phyloP scores from a whole-genome alignment of 2,888 invertebrate species.

The Trimorus sp. region DNA sequence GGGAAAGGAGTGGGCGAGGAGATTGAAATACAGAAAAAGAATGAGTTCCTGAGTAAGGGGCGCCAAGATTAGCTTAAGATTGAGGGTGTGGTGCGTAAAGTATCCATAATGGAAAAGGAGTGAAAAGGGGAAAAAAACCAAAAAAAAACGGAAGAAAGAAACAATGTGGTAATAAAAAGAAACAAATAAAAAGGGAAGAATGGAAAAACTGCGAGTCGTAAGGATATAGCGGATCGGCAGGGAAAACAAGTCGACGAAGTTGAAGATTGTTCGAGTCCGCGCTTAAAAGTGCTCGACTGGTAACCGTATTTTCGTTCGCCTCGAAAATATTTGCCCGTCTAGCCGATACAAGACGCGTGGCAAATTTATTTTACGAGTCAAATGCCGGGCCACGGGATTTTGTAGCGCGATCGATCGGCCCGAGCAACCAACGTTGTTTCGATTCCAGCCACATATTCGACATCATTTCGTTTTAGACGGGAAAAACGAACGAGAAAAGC shows the following conservation, averaged over 20 bases:
- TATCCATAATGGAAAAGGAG: conserved; percentile 26
- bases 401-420: conserved; percentile 31
- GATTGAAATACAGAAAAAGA: no score
- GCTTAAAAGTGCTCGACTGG: conserved; percentile 29
- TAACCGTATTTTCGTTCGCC: conserved; percentile 27
- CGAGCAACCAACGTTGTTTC: conserved; percentile 43
- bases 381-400: conserved; percentile 13
- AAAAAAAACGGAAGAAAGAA: not conserved
- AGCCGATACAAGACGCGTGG: conserved; percentile 20
- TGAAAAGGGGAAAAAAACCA: not conserved
- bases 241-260: conserved; percentile 39
- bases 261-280: conserved; percentile 33
- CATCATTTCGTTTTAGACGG: conserved; percentile 39
- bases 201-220: not conserved
- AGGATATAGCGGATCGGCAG: not conserved
- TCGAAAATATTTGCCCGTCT: conserved; percentile 37
- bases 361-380: conserved; percentile 37
- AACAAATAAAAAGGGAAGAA: not conserved
- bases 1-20: no score
- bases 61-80: no score
- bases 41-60: no score
- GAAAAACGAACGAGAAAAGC: conserved; percentile 28
- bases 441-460: conserved; percentile 42
- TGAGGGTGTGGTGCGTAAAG: no score
- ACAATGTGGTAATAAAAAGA: not conserved